A percentile compares a stretch with the other conserved stretches of the same genome.
Evolutionary conservation across 2,113 vertebrate genomes (phyloP).

Genomic region (Phalacrocorax pelagicus): DNA sequence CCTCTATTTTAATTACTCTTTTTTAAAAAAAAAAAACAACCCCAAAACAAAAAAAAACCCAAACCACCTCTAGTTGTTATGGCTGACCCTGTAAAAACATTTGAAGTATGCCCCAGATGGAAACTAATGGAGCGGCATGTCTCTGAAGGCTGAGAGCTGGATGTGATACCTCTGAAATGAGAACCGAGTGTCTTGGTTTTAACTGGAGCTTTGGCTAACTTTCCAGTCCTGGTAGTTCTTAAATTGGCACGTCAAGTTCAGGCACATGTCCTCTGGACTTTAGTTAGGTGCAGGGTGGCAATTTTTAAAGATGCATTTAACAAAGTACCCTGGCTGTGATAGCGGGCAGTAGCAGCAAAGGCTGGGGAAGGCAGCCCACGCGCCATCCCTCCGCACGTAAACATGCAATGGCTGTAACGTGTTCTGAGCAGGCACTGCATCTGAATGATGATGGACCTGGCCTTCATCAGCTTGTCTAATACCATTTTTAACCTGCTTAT

Average conservation of each 20-base stretch:
- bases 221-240: background rate
- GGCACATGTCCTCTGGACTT: background rate
- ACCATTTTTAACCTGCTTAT: background rate
- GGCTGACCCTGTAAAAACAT: background rate
- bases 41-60: too few relatives aligned
- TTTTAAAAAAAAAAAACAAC: background rate
- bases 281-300: background rate
- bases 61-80: background rate
- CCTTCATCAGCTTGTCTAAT: background rate
- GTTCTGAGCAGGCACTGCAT: accelerated
- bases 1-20: background rate
- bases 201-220: background rate
- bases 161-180: background rate
- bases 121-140: accelerated
- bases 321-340: background rate
- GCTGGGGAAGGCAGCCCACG: accelerated
- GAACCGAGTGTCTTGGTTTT: background rate
- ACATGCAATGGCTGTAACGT: accelerated
- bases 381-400: accelerated
- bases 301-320: background rate
- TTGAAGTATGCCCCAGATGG: background rate
- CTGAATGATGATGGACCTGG: background rate
- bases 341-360: accelerated
- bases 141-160: background rate
- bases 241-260: background rate